These are phyloP conservation scores for Meloidogyne floridensis DNA, from an alignment of 1,140 invertebrate species.

Conservation along the genomic window DNA sequence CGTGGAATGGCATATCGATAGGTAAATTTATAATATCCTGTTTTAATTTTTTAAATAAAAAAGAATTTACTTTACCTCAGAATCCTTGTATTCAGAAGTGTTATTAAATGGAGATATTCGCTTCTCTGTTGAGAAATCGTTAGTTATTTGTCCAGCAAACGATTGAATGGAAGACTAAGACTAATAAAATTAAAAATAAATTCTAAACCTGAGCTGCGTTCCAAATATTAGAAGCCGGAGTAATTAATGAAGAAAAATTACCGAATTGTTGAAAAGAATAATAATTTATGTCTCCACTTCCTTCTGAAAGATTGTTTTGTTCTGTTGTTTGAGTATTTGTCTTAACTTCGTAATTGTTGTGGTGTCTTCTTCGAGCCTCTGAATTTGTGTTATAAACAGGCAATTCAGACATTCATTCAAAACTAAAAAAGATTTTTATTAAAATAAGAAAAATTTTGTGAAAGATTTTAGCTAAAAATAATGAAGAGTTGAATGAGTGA, in stretches of 20 bases:
- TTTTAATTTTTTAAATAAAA: conserved; percentile 8
- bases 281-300: neutral
- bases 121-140: conserved; percentile 21
- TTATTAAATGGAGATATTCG: neutral
- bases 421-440: neutral
- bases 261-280: neutral
- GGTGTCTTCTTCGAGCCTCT: conserved; percentile 34
- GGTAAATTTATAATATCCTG: conserved; percentile 6
- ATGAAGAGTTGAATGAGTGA: neutral
- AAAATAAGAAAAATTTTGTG: neutral
- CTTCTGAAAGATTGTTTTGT: neutral
- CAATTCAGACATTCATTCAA: conserved; percentile 45
- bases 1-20: conserved; percentile 66
- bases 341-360: conserved; percentile 19
- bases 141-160: conserved; percentile 31
- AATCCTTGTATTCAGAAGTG: conserved; percentile 12
- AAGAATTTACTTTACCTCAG: conserved; percentile 3
- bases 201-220: conserved; percentile 43
- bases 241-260: conserved; percentile 39
- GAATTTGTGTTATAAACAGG: conserved; percentile 25
- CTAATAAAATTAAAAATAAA: conserved; percentile 13
- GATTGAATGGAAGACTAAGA: conserved; percentile 48
- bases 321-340: neutral
- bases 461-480: neutral
- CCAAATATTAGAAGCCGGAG: conserved; percentile 36